Base-by-base conservation (phyloP, 2,888 invertebrate genomes). In the Leucophora obtusa region DNA sequence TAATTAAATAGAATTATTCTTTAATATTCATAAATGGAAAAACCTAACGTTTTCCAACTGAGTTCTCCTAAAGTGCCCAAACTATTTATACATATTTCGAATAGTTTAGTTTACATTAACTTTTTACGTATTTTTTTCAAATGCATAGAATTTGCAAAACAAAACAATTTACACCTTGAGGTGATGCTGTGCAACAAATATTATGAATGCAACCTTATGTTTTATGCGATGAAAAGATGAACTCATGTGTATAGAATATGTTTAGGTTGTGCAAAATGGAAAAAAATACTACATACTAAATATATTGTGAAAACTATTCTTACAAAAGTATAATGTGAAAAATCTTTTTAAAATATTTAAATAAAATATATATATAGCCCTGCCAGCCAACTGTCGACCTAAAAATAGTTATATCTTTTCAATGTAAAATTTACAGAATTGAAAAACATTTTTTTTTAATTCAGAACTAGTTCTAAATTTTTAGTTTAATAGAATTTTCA, bases 241-340 rank as follows among this genome's bases (percentile, higher is more conserved):
- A 76, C 73, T 77, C 77, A 77, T 74, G 73, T 81, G 81, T 50
- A 77, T 73, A 66, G 73, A 77, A 81, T 73, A 70, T 77, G 73
- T 59, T 60, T 63, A 38, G 59, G n/a, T n/a, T n/a, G n/a, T n/a
- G n/a, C n/a, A n/a, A n/a, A n/a, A n/a, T n/a, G n/a, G n/a, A n/a
- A n/a, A n/a, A n/a, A n/a, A n/a, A n/a, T n/a, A n/a, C n/a, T n/a
- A n/a, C n/a, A n/a, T n/a, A n/a, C n/a, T n/a, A n/a, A n/a, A n/a
- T n/a, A n/a, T n/a, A n/a, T 38, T 43, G 7, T 14, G 17, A 43
- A 62, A 53, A 1, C n/a, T 17, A 53, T 54, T 38, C n/a, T n/a
- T n/a, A n/a, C n/a, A 35, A 66, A 54, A 21, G 47, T 17, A 28
- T 14, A 56, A n/a, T 24, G 10, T 24, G 24, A 21, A 54, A 54